A percentile compares a stretch with the other conserved stretches of the same genome.
Conservation (phyloP, 2,797 vertebrate genomes). For the Anguilla obscura region DNA sequence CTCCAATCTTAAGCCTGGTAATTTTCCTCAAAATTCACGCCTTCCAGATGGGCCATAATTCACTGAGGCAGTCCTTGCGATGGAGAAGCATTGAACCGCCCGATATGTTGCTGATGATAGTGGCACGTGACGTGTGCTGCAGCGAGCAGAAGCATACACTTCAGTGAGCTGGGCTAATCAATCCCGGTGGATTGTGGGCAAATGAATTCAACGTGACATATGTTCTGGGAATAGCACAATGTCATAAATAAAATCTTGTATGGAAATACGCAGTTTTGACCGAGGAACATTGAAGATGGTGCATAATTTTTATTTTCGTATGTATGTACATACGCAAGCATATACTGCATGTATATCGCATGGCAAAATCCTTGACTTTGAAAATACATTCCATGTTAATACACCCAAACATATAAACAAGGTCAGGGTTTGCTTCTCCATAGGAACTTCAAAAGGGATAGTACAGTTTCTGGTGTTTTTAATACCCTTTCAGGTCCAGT, state of each 20-base stretch:
- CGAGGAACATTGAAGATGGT: not conserved
- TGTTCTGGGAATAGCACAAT: not conserved
- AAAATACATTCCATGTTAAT: too few species aligned
- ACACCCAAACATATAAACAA: too few species aligned
- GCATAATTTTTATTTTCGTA: too few species aligned
- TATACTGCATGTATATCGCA: too few species aligned
- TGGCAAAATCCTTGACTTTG: too few species aligned
- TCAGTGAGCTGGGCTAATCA: not conserved
- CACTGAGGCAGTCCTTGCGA: not conserved
- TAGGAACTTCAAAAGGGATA: too few species aligned
- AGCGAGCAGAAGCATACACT: not conserved
- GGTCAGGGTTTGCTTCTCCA: too few species aligned
- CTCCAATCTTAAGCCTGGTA: not conserved
- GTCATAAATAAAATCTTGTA: not conserved
- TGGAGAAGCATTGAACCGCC: not conserved
- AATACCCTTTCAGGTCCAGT: too few species aligned
- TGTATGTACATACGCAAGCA: too few species aligned
- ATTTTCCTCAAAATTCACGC: not conserved
- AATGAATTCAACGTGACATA: not conserved
- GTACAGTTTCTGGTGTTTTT: too few species aligned
- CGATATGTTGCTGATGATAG: conserved; percentile 6
- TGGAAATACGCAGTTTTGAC: not conserved
- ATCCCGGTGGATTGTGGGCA: conserved; percentile 17
- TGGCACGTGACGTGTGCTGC: conserved; percentile 9
- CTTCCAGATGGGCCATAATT: not conserved